Conservation (phyloP, 2,888 invertebrate genomes). For the Pollenia griseotomentosa region DNA sequence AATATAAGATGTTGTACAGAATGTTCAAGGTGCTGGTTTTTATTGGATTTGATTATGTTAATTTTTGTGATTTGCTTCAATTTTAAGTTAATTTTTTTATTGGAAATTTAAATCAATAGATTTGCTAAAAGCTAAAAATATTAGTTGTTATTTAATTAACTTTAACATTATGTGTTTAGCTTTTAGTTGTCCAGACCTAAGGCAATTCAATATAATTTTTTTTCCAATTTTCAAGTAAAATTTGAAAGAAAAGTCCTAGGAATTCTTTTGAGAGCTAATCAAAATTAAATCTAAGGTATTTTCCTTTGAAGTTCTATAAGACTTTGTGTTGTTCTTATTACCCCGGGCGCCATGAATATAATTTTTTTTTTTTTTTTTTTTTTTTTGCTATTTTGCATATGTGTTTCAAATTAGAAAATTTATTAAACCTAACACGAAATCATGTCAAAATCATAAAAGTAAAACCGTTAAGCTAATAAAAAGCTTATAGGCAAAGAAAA, state of each 20-base stretch:
- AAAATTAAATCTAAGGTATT: not conserved
- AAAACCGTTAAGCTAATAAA: slow-evolving; percentile 10
- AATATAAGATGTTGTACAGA: slow-evolving; percentile 21
- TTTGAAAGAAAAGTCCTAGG: not conserved
- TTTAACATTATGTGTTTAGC: not conserved
- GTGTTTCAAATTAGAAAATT: slow-evolving; percentile 2
- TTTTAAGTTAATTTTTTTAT: no score
- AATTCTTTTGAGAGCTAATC: not conserved
- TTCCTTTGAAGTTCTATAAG: not conserved
- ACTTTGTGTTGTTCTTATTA: not conserved
- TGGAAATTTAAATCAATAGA: not conserved
- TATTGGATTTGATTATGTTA: slow-evolving; percentile 54
- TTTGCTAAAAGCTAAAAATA: slow-evolving; percentile 8
- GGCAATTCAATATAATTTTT: not conserved
- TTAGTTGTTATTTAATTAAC: slow-evolving; percentile 57
- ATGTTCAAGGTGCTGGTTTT: slow-evolving; percentile 50
- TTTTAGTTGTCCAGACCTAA: not conserved
- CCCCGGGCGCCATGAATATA: slow-evolving; percentile 31
- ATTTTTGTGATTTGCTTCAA: not conserved
- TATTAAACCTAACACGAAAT: slow-evolving; percentile 18
- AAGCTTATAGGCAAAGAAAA: not conserved
- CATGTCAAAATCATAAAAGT: slow-evolving; percentile 48
- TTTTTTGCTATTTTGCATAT: not conserved
- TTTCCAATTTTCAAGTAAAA: not conserved
- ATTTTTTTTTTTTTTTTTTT: not conserved